Evolutionary conservation across 2,888 invertebrate species (phyloP).

Genomic region (Phyllotreta striolata): DNA sequence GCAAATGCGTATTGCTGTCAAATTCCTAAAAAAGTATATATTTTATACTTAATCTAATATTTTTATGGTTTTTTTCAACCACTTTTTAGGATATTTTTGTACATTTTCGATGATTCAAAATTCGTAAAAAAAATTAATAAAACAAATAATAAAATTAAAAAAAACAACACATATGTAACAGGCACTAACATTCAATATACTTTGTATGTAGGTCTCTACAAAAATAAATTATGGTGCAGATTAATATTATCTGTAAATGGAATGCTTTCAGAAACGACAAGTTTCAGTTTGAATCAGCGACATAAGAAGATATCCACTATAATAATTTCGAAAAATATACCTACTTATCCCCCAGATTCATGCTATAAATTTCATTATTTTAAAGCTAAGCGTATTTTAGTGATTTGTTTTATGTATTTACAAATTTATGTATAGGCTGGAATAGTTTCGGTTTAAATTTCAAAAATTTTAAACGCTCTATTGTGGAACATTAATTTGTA

Average conservation of each 20-base stretch:
- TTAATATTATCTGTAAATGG: conserved; percentile 19
- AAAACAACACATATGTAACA: conserved; percentile 14
- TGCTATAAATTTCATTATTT: not conserved
- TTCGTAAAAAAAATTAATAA: conserved; percentile 12
- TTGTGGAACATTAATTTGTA: not conserved
- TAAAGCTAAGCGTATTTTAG: conserved; percentile 22
- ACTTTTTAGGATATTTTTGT: conserved; percentile 16
- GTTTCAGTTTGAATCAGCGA: conserved; percentile 3
- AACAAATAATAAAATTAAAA: conserved; percentile 13
- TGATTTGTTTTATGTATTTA: conserved; percentile 12
- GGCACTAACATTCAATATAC: conserved; percentile 30
- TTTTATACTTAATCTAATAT: conserved; percentile 4
- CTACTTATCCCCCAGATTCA: not conserved
- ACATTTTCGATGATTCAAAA: conserved; percentile 17
- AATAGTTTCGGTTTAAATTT: conserved; percentile 2
- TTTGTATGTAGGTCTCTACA: conserved; percentile 26
- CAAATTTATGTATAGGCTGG: not conserved
- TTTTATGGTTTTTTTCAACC: conserved; percentile 14
- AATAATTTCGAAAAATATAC: conserved; percentile 3
- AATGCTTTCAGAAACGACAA: conserved; percentile 23
- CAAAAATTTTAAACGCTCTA: conserved; percentile 1
- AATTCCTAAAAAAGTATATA: conserved; percentile 15
- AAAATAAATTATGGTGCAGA: conserved; percentile 19
- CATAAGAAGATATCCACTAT: not conserved
- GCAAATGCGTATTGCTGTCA: conserved; percentile 13